phyloP scores from a whole-genome alignment of 92 coral and sea anemone genomes.

The Zoanthus sociatus region DNA sequence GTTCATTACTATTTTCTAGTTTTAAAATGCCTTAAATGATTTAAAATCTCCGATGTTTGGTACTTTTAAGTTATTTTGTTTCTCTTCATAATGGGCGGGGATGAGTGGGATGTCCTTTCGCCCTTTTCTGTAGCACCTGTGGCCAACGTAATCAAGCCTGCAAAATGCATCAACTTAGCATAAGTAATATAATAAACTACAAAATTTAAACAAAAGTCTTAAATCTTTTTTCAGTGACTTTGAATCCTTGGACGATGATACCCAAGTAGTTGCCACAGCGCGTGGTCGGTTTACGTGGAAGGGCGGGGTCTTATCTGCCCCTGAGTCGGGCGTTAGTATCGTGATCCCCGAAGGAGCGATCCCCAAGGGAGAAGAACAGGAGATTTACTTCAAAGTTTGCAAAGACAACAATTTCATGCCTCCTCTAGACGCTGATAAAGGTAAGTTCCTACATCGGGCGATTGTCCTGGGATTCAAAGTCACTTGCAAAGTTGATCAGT shows the following conservation, averaged over 20 bases:
- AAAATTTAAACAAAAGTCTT: constrained; percentile 12
- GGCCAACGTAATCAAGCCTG: too few relatives aligned
- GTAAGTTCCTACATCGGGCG: constrained; percentile 52
- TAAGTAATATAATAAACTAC: background rate
- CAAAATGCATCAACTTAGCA: background rate
- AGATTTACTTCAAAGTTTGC: constrained; percentile 98
- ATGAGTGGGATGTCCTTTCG: too few relatives aligned
- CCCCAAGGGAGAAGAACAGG: constrained; percentile 89
- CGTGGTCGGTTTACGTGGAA: constrained; percentile 93
- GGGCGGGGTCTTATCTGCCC: constrained; percentile 94
- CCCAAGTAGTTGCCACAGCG: constrained; percentile 99
- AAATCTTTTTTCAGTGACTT: constrained; percentile 82
- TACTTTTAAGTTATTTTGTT: too few relatives aligned
- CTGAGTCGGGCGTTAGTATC: constrained; percentile 98
- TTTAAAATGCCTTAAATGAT: too few relatives aligned
- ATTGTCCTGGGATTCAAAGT: constrained; percentile 40
- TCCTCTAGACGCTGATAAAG: constrained; percentile 95
- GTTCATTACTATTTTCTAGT: too few relatives aligned
- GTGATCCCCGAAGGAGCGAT: constrained; percentile 97
- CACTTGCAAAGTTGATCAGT: constrained; percentile 1
- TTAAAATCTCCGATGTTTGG: too few relatives aligned
- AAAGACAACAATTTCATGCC: constrained; percentile 97
- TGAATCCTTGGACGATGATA: constrained; percentile 94
- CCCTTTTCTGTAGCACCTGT: too few relatives aligned
- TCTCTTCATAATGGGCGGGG: too few relatives aligned